Conservation (phyloP, 2,888 invertebrate species). For the Drosophila testacea region DNA sequence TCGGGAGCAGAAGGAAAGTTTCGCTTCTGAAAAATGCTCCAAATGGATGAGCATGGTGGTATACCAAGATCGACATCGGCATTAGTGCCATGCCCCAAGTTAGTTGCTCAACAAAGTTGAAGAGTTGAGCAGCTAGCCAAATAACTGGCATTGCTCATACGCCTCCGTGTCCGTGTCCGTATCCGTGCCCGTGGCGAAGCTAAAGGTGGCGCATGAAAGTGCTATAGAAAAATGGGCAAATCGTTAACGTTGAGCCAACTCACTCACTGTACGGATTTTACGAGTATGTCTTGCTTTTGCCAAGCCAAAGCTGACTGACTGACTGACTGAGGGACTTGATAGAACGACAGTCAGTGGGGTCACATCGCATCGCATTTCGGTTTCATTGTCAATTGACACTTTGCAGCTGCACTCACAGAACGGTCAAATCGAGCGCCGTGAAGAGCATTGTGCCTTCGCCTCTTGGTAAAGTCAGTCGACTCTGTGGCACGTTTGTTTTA, state of each 20-base stretch:
- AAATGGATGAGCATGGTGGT: conserved; percentile 41
- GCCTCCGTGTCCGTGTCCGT: conserved; percentile 21
- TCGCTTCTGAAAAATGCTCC: conserved; percentile 35
- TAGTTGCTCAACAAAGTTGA: conserved; percentile 56
- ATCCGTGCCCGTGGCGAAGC: conserved; percentile 4
- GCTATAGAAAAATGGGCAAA: conserved; percentile 71
- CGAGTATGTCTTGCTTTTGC: conserved; percentile 41
- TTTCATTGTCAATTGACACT: conserved; percentile 81
- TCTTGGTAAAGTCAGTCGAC: conserved; percentile 1
- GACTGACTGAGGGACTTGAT: conserved; percentile 10
- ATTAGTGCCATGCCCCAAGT: conserved; percentile 38
- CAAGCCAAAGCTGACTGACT: conserved; percentile 11
- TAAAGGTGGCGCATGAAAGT: conserved; percentile 67
- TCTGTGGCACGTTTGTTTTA: conserved; percentile 66
- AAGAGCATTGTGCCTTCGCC: conserved; percentile 2
- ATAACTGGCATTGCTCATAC: conserved; percentile 63
- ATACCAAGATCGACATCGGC: conserved; percentile 13
- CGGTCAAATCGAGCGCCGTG: conserved; percentile 23
- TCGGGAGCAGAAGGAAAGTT: conserved; percentile 43
- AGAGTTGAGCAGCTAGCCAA: conserved; percentile 31
- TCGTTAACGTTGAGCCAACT: conserved; percentile 70
- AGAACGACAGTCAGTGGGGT: conserved; percentile 15
- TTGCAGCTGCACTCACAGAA: conserved; percentile 49
- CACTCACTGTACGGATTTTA: conserved; percentile 58
- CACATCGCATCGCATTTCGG: conserved; percentile 59